These are phyloP conservation scores for Bradypodion ventrale DNA, from an alignment of 2,797 vertebrate species.

Conservation along the genomic window DNA sequence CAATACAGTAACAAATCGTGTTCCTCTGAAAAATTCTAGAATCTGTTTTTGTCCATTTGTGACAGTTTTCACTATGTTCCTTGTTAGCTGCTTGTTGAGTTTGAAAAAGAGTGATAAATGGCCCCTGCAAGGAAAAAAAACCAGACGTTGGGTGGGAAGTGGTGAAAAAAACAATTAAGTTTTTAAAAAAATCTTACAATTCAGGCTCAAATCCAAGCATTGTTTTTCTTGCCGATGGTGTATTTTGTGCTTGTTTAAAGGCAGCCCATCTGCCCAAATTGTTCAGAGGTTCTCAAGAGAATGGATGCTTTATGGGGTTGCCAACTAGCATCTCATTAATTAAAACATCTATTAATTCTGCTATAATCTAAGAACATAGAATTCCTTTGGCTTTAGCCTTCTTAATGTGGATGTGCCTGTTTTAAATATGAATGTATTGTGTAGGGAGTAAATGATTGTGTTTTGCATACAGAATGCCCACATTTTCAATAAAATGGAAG, in stretches of 20 bases:
- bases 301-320: constrained; percentile 61
- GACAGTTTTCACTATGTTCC: not conserved
- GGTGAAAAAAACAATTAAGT: not conserved
- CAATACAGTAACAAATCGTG: not conserved
- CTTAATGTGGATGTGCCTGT: constrained; percentile 51
- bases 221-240: constrained; percentile 19
- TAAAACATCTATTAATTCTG: constrained; percentile 67
- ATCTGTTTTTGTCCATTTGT: fast-evolving
- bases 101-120: not conserved
- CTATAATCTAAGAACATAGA: constrained; percentile 60
- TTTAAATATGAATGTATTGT: constrained; percentile 47
- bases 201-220: constrained; percentile 7
- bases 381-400: constrained; percentile 65
- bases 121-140: not conserved
- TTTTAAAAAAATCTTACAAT: constrained; percentile 21
- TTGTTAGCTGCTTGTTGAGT: not conserved
- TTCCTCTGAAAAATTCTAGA: not conserved
- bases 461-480: constrained; percentile 8
- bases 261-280: constrained; percentile 50
- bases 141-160: not conserved
- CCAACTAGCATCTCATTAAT: constrained; percentile 69
- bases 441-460: constrained; percentile 19
- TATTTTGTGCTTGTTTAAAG: constrained; percentile 55
- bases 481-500: not conserved
- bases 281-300: constrained; percentile 52